Conservation (phyloP, 2,797 vertebrate genomes). For the Peromyscus eremicus region DNA sequence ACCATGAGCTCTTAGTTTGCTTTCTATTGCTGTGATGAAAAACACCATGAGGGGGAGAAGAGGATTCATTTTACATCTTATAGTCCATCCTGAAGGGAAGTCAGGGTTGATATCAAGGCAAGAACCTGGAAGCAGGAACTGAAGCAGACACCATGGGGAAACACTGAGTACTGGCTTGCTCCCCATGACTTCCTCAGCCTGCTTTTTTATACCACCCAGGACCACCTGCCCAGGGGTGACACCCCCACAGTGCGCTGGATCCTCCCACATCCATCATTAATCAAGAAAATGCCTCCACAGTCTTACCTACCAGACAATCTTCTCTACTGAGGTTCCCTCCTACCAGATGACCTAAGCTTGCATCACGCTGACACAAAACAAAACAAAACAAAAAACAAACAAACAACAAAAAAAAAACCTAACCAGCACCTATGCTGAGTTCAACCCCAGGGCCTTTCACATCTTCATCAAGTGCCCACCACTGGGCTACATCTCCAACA, state of each 20-base stretch:
- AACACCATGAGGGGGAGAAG: too few species aligned
- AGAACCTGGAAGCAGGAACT: background rate
- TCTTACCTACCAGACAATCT: background rate
- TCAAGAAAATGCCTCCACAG: background rate
- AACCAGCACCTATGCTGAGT: background rate
- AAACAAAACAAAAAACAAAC: background rate
- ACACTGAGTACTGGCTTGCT: background rate
- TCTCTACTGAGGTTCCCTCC: background rate
- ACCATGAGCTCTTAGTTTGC: background rate
- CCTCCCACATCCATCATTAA: background rate
- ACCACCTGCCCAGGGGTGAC: too few species aligned
- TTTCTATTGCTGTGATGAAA: background rate
- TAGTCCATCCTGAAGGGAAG: background rate
- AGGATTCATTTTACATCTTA: background rate
- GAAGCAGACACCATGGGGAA: background rate
- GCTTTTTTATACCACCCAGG: background rate
- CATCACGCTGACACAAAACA: background rate
- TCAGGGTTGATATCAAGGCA: background rate
- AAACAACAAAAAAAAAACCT: background rate
- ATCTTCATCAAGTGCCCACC: background rate
- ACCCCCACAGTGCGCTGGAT: background rate
- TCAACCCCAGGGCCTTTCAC: background rate
- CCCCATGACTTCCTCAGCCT: background rate
- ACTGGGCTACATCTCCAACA: background rate
- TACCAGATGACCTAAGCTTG: background rate